A percentile compares a stretch with the other conserved stretches of the same genome.
These are phyloP conservation scores for Phrynosoma platyrhinos DNA, from an alignment of 2,113 vertebrate species.

Conservation along the genomic window DNA sequence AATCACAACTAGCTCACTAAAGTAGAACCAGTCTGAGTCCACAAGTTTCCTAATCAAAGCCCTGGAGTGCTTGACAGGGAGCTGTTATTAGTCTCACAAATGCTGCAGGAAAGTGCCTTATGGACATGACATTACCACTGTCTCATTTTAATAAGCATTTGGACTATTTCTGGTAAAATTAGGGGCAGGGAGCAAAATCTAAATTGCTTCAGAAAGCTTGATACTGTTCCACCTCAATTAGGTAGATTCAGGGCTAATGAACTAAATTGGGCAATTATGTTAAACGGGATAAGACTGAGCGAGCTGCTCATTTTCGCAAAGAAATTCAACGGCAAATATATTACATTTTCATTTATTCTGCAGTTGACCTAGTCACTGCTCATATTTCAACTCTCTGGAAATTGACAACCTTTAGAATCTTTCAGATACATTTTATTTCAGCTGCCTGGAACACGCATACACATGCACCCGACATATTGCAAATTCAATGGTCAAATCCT, in stretches of 20 bases:
- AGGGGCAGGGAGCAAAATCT: constrained; percentile 21
- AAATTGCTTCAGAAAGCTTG: constrained; percentile 27
- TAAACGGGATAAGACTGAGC: constrained; percentile 34
- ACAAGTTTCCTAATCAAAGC: background rate
- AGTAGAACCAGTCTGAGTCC: background rate
- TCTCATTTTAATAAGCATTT: constrained; percentile 20
- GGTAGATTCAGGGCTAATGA: constrained; percentile 37
- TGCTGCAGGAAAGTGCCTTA: constrained; percentile 3
- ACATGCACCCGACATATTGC: background rate
- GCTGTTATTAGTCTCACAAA: background rate
- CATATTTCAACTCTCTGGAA: constrained; percentile 36
- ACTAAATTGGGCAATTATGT: constrained; percentile 43
- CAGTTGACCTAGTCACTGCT: constrained; percentile 41
- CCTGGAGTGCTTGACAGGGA: background rate
- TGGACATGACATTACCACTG: constrained; percentile 16
- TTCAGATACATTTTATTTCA: constrained; percentile 24
- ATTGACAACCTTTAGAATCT: constrained; percentile 20
- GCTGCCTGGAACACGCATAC: constrained; percentile 11
- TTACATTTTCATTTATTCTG: constrained; percentile 37
- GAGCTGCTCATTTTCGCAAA: constrained; percentile 28
- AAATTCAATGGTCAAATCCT: background rate
- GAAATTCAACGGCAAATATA: constrained; percentile 22
- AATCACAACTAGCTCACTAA: background rate
- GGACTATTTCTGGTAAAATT: constrained; percentile 21
- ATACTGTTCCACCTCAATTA: constrained; percentile 30